Conservation (phyloP, 2,113 vertebrate species). For the Acanthisitta chloris region DNA sequence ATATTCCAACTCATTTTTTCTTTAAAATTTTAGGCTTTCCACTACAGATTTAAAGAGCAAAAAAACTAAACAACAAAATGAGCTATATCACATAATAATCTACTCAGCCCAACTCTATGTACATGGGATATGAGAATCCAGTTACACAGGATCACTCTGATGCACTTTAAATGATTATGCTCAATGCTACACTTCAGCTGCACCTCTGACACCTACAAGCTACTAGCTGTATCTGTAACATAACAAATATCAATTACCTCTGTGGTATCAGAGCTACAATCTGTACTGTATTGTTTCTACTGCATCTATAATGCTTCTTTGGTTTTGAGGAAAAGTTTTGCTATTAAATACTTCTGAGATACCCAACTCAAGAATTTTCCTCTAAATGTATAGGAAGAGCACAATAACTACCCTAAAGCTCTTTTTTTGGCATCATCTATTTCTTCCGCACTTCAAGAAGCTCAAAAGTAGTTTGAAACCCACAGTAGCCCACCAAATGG, state of each 20-base stretch:
- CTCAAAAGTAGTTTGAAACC: background rate
- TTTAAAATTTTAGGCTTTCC: background rate
- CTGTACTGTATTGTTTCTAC: background rate
- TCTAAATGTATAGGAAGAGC: accelerated
- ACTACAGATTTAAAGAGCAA: background rate
- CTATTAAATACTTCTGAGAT: background rate
- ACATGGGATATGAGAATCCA: background rate
- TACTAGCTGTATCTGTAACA: background rate
- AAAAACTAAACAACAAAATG: background rate
- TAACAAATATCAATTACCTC: background rate
- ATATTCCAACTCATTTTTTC: background rate
- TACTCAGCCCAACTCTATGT: background rate
- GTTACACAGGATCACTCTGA: background rate
- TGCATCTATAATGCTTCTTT: background rate
- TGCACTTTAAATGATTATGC: background rate
- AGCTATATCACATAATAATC: background rate
- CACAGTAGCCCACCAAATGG: background rate
- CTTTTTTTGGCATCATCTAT: background rate
- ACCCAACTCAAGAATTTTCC: background rate
- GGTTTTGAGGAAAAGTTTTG: background rate
- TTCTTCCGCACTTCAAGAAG: background rate
- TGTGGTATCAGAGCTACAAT: background rate
- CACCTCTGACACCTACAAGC: background rate
- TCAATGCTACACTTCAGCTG: background rate
- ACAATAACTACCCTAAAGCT: background rate